Evolutionary conservation across 2,888 invertebrate genomes (phyloP), one percentile per base, ranked within the genome.

Genomic region (Drosophila kanekoi): DNA sequence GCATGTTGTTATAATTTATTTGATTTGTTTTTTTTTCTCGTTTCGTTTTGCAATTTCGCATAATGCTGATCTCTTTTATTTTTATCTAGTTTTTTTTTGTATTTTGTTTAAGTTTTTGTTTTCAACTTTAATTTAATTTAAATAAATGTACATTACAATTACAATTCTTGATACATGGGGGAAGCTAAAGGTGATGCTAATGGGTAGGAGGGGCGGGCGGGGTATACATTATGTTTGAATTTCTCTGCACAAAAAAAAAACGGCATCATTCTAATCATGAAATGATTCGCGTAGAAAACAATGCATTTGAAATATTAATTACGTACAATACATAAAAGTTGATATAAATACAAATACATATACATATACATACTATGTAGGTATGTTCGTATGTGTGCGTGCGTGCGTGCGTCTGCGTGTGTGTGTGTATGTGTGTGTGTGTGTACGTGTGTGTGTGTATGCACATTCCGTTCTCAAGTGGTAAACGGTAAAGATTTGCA

Each of bases 141-240:
- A 88, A 82, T 85, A 85, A 85, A 74, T 76, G 38, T 76, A 75
- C 74, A 68, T 78, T 75, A 68, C 68, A 75, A 75, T 73, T 75
- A 77, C 67, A 78, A 73, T 75, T 72, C 20, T 43, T 61, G 68
- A 64, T 76, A 63, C 47, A 63, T 32, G 14, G 23, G 1, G 28
- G 8, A 28, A 8, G 28, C 28, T 28, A 28, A 8, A 35, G 32
- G 32, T 11, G 11, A 6, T 5, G 14, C 20, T 16, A 4, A 10
- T 28, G 18, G 11, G n/a, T 11, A 8, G 5, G n/a, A 38, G 18
- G 11, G 3, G 9, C 23, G n/a, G 38, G 11, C 1, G 10, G 23
- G 9, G 16, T n/a, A 18, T 33, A 4, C 14, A n/a, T 37, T 53
- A 32, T 28, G 9, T 14, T 53, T 65, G 51, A 44, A 43, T 4